Evolutionary conservation across 2,113 vertebrate genomes (phyloP).

Genomic region (Myrmophylax atrothorax): DNA sequence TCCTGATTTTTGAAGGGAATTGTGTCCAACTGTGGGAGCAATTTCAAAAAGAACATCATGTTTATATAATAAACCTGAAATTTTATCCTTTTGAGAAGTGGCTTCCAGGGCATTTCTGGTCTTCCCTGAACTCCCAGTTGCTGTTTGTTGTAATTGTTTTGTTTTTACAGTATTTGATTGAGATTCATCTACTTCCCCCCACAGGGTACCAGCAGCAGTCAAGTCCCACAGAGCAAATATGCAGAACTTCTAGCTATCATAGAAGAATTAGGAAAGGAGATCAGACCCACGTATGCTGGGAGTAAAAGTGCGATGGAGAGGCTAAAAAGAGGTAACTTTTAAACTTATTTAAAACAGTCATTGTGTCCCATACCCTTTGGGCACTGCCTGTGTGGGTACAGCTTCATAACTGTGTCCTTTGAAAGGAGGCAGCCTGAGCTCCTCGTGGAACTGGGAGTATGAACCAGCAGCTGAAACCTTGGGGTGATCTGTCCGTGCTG

Average conservation of each 20-base stretch:
- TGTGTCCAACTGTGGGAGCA: not conserved
- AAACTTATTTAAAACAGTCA: not conserved
- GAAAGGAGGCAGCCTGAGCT: not conserved
- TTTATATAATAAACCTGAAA: not conserved
- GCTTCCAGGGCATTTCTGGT: not conserved
- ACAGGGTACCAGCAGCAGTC: conserved; percentile 88
- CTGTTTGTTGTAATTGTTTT: not conserved
- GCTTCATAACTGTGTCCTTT: not conserved
- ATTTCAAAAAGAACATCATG: not conserved
- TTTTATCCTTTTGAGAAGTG: not conserved
- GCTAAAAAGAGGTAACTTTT: conserved; percentile 89
- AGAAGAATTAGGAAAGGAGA: conserved; percentile 97
- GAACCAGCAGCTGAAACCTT: not conserved
- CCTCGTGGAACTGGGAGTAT: not conserved
- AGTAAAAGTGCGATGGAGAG: conserved; percentile 99
- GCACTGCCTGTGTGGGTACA: not conserved
- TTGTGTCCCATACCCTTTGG: not conserved
- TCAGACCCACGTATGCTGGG: conserved; percentile 95
- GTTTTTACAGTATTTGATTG: not conserved
- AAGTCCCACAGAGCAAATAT: conserved; percentile 98
- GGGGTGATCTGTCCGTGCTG: not conserved
- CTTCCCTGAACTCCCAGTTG: not conserved
- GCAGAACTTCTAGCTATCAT: conserved; percentile 97
- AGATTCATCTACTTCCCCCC: not conserved
- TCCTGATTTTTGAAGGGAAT: not conserved